phyloP scores from a whole-genome alignment of 2,888 invertebrate genomes.

The Escarpia spicata region DNA sequence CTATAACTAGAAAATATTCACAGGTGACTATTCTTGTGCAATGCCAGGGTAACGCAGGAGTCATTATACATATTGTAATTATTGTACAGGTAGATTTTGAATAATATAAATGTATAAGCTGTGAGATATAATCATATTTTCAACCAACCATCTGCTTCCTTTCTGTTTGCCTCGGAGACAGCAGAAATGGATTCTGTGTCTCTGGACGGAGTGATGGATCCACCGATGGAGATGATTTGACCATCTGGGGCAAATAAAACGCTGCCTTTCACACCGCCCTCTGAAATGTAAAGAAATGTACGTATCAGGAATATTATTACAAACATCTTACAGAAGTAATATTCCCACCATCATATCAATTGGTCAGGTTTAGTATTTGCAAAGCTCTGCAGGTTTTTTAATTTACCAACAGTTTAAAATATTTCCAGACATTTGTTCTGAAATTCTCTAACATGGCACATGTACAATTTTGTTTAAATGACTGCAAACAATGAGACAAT shows the following conservation, averaged over 20 bases:
- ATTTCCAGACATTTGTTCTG: neutral
- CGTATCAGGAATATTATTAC: too few relatives aligned
- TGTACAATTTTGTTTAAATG: neutral
- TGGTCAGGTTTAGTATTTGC: neutral
- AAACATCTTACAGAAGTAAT: too few relatives aligned
- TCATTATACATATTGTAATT: neutral
- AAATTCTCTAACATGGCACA: neutral
- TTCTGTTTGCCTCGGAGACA: neutral
- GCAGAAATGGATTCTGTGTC: neutral
- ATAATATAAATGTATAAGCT: neutral
- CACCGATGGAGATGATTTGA: constrained; percentile 55
- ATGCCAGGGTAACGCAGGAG: too few relatives aligned
- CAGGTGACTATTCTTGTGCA: too few relatives aligned
- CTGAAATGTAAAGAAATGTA: constrained; percentile 22
- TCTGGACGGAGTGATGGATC: constrained; percentile 36
- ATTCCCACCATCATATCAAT: too few relatives aligned
- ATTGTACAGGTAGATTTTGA: neutral
- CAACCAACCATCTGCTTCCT: neutral
- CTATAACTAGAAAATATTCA: too few relatives aligned
- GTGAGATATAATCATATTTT: neutral
- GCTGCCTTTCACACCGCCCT: constrained; percentile 47
- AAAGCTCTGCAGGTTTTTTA: neutral
- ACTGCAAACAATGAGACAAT: neutral
- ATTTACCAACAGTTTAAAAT: neutral
- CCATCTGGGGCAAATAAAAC: constrained; percentile 58